phyloP scores from a whole-genome alignment of 2,888 invertebrate species.

The Allacma fusca region DNA sequence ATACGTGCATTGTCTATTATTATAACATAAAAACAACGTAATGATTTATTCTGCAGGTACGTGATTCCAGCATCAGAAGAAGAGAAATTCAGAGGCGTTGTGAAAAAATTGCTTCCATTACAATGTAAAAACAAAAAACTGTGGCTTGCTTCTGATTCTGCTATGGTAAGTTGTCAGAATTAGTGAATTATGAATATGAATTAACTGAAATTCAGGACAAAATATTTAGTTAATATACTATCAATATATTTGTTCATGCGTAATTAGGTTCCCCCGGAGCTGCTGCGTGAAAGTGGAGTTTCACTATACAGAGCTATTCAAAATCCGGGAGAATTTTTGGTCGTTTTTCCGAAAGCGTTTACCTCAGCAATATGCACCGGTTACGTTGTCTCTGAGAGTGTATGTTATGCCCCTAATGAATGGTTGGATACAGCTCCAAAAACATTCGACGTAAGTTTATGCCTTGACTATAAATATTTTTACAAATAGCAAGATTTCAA shows the following conservation, averaged over 20 bases:
- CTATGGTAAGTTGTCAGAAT: slow-evolving; percentile 72
- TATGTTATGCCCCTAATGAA: slow-evolving; percentile 83
- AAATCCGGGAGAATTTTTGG: slow-evolving; percentile 85
- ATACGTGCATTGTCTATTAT: no score
- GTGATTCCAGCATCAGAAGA: slow-evolving; percentile 83
- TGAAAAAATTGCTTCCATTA: slow-evolving; percentile 79
- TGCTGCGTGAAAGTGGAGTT: slow-evolving; percentile 79
- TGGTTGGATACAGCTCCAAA: slow-evolving; percentile 79
- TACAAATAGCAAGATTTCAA: no score
- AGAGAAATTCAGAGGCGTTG: slow-evolving; percentile 76
- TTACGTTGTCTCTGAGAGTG: slow-evolving; percentile 88
- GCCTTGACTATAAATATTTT: no score
- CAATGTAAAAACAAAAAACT: slow-evolving; percentile 82
- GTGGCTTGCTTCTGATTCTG: slow-evolving; percentile 90
- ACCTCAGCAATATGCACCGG: slow-evolving; percentile 89
- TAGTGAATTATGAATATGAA: neutral
- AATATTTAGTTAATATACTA: no score
- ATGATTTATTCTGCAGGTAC: slow-evolving; percentile 69
- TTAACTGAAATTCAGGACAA: slow-evolving; percentile 4
- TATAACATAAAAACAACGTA: no score
- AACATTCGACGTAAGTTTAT: slow-evolving; percentile 73
- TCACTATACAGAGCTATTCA: slow-evolving; percentile 82
- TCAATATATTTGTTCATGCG: no score
- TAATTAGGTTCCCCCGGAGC: slow-evolving; percentile 76
- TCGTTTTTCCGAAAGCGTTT: slow-evolving; percentile 89